A percentile compares a stretch with the other conserved stretches of the same genome.
Conservation (phyloP, 2,797 vertebrate genomes). For the Mus minutoides region DNA sequence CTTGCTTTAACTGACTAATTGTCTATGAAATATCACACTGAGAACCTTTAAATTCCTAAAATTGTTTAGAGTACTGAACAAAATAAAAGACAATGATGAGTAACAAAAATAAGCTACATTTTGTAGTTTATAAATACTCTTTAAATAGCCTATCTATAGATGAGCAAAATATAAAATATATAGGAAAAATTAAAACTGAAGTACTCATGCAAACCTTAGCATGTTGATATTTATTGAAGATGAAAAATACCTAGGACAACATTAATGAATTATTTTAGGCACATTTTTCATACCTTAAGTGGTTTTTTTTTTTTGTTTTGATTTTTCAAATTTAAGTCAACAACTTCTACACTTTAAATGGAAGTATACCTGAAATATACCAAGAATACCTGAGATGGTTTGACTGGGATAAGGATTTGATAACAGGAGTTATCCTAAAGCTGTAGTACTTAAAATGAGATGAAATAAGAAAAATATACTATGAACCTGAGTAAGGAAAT, state of each 20-base stretch:
- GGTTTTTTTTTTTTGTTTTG: too few species aligned
- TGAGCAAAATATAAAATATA: constrained; percentile 4
- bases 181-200: neutral
- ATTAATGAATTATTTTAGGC: neutral
- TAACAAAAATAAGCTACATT: neutral
- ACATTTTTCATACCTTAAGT: neutral
- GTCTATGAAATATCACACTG: neutral
- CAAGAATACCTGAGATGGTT: neutral
- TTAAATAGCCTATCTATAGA: neutral
- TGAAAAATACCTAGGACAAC: neutral
- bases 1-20: neutral
- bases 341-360: neutral
- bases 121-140: neutral
- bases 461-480: neutral
- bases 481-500: neutral
- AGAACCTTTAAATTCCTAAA: constrained; percentile 1
- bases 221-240: neutral
- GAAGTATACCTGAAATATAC: neutral
- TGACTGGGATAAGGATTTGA: neutral
- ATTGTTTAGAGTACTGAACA: constrained; percentile 11
- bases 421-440: constrained; percentile 10
- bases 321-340: neutral
- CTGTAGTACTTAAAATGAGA: neutral
- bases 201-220: neutral
- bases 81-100: neutral